Conservation (phyloP, 2,113 vertebrate genomes). For the Heloderma charlesbogerti region DNA sequence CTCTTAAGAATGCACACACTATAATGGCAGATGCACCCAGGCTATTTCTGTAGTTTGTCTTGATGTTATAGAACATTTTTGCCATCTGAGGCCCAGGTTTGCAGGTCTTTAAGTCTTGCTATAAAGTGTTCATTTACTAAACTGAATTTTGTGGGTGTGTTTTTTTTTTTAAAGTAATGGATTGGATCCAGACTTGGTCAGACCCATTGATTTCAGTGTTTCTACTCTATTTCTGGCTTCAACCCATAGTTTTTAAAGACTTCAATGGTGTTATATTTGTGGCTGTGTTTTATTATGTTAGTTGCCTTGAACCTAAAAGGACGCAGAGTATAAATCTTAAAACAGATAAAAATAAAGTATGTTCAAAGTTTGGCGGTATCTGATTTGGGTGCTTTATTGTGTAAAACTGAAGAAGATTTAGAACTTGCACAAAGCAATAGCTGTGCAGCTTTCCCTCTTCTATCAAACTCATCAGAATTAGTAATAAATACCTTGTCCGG, state of each 20-base stretch:
- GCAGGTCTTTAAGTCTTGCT: not conserved
- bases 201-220: not conserved
- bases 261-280: not conserved
- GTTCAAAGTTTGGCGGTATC: not conserved
- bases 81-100: not conserved
- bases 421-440: not conserved
- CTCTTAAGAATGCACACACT: not conserved
- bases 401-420: not conserved
- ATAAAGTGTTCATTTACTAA: not conserved
- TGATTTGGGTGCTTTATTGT: not conserved
- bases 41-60: not conserved
- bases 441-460: not conserved
- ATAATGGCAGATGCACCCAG: not conserved
- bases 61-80: not conserved
- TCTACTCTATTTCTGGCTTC: not conserved
- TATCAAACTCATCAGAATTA: not conserved
- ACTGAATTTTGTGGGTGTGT: not conserved
- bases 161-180: no score
- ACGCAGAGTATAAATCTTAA: not conserved
- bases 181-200: not conserved
- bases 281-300: not conserved
- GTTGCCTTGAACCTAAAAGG: not conserved
- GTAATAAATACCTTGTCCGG: not conserved
- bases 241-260: not conserved
- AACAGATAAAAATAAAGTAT: no score